Base-by-base conservation (phyloP, 2,797 vertebrate genomes). In the Crocidura indochinensis region DNA sequence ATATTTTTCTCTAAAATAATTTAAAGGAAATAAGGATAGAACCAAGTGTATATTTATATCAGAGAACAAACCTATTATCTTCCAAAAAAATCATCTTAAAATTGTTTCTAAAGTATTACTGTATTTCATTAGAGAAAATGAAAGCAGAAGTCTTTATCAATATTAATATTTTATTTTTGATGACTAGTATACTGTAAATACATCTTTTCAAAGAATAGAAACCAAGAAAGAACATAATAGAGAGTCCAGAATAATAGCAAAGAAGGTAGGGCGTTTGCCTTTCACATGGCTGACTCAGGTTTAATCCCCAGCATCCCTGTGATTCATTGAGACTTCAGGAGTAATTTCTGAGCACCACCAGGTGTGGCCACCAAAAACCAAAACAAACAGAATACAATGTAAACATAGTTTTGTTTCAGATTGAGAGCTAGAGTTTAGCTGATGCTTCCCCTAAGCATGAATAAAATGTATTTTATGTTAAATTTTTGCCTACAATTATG, bases 81-180 rank as follows among this genome's bases (percentile, higher is more conserved):
- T 56, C 27, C 0, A 2, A 78, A n/a, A 78, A 91, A n/a, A n/a
- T n/a, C n/a, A 69, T 84, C 46, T 38, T 22, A 49, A 85, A 90
- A 65, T 31, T 74, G 2, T 80, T 91, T 7, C 60, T 71, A n/a
- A 7, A 68, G 0, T 62, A 8, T 85, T 6, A 60, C 11, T 82
- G 24, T 64, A 85, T 88, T 7, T 73, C 67, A 83, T 89, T 51
- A 81, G 10, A 75, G 3, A 7, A 56, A 49, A n/a, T 60, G n/a
- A 65, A 62, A 64, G 73, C 62, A 69, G 62, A 27, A 11, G 24
- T 67, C 27, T 86, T 90, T 26, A 64, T 81, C 7, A 75, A 79
- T 26, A 56, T 56, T 74, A 44, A 11, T 38, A 76, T 65, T 74
- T 64, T 71, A 91, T 91, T 60, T 69, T 93, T 92, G 8, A 3